These are phyloP conservation scores for Amphipyra berbera DNA, from an alignment of 2,888 invertebrate species.

Conservation along the genomic window DNA sequence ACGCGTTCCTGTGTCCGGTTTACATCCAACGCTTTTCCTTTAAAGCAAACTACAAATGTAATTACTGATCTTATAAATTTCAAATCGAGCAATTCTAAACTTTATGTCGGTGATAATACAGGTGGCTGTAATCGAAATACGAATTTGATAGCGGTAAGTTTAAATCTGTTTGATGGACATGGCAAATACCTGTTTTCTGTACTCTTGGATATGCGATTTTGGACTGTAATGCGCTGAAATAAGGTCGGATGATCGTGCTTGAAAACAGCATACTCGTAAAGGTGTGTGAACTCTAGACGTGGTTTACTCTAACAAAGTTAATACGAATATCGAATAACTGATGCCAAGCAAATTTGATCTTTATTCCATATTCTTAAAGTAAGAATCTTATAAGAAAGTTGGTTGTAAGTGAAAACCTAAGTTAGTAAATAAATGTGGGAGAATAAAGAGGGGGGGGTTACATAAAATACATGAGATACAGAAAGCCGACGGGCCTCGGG, in stretches of 20 bases:
- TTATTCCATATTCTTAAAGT: constrained; percentile 40
- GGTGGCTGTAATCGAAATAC: constrained; percentile 22
- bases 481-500: constrained; percentile 79
- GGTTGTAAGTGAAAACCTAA: constrained; percentile 31
- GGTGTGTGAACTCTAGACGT: constrained; percentile 71
- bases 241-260: constrained; percentile 44
- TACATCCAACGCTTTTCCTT: constrained; percentile 84
- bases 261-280: constrained; percentile 52
- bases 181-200: constrained; percentile 68
- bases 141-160: constrained; percentile 49
- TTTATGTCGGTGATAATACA: constrained; percentile 49
- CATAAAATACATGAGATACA: constrained; percentile 82
- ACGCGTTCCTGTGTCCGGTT: constrained; percentile 85
- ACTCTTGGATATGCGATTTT: constrained; percentile 56
- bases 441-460: constrained; percentile 76
- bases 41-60: constrained; percentile 69
- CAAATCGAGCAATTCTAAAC: constrained; percentile 44
- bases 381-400: constrained; percentile 5
- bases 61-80: constrained; percentile 21
- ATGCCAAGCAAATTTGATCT: constrained; percentile 48
- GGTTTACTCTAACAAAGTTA: constrained; percentile 65
- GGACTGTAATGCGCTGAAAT: constrained; percentile 59
- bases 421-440: constrained; percentile 56
- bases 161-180: constrained; percentile 65
- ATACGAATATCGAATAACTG: constrained; percentile 24